Base-by-base conservation (phyloP, 2,888 invertebrate genomes). In the Dichetophora obliterata region DNA sequence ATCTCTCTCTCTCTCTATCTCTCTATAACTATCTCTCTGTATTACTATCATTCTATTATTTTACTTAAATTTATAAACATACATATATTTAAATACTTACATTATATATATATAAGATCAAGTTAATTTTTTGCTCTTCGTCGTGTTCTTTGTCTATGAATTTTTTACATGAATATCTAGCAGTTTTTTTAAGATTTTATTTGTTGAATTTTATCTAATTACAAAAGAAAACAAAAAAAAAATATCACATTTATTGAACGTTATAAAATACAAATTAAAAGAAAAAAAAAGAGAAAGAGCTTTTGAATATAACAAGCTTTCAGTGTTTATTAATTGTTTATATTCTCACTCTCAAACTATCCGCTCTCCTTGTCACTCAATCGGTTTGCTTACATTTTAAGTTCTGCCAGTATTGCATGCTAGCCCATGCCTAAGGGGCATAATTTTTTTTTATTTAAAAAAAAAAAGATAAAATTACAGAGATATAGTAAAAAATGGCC, bases 81-180 rank as follows among this genome's bases (percentile, higher is more conserved):
- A 73, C 73, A 69, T 69, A 75, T 34, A 52, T 34, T n/a, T n/a
- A n/a, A n/a, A n/a, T n/a, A n/a, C n/a, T n/a, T n/a, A n/a, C n/a
- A n/a, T n/a, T n/a, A n/a, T 74, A 57, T 57, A 74, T 71, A 61
- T 27, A 14, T 69, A 74, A 75, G 70, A 75, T 71, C 68, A 75
- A 73, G 63, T 83, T 86, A 84, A 86, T 86, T 85, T 87, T 87
- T 87, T 87, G 87, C 87, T 87, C 87, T 87, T 87, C 87, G 87
- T 87, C 87, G 87, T 87, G 87, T 87, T 87, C 87, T 87, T 87
- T 87, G 87, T 87, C 87, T 87, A 87, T 87, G 84, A 87, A 87
- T 84, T 86, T 85, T 80, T 82, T 81, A 75, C 59, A 24, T 59
- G 61, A 75, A 63, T 69, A 72, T 75, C 63, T 61, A 59, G 27